Percentiles rank a stretch among this genome's conserved stretches.
These are phyloP conservation scores for Tiliqua scincoides DNA, from an alignment of 2,113 vertebrate genomes.

Conservation along the genomic window DNA sequence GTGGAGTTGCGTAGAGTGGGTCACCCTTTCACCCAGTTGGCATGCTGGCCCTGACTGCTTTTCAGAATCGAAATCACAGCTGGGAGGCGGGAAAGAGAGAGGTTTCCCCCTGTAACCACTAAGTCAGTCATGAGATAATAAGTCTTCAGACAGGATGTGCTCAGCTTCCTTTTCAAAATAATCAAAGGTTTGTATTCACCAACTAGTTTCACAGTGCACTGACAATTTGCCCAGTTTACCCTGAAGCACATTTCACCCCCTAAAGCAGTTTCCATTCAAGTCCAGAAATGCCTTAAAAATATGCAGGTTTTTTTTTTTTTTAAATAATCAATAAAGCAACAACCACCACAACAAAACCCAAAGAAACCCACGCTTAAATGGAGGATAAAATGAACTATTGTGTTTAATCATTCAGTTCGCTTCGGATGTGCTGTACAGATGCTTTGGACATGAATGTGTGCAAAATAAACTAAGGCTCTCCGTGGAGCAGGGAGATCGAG, in stretches of 20 bases:
- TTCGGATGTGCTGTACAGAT: background rate
- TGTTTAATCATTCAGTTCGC: background rate
- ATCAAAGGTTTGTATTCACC: background rate
- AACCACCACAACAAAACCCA: background rate
- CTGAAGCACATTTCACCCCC: background rate
- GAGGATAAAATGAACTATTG: background rate
- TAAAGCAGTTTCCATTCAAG: background rate
- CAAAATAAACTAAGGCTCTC: no score
- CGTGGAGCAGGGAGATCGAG: background rate
- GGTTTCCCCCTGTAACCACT: background rate
- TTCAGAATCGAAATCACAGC: background rate
- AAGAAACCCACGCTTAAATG: background rate
- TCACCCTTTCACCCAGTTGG: background rate
- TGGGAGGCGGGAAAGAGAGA: background rate
- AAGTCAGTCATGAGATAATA: background rate
- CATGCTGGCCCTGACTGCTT: background rate
- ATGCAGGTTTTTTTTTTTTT: background rate
- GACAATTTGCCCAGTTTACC: background rate
- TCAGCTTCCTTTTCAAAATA: slow-evolving; percentile 1
- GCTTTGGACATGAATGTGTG: no score
- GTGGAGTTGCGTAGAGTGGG: background rate
- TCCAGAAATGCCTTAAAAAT: background rate
- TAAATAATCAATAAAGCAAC: background rate
- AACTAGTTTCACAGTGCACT: background rate
- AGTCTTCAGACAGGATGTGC: background rate